Base-by-base conservation (phyloP, 2,113 vertebrate genomes). In the Fulica atra region DNA sequence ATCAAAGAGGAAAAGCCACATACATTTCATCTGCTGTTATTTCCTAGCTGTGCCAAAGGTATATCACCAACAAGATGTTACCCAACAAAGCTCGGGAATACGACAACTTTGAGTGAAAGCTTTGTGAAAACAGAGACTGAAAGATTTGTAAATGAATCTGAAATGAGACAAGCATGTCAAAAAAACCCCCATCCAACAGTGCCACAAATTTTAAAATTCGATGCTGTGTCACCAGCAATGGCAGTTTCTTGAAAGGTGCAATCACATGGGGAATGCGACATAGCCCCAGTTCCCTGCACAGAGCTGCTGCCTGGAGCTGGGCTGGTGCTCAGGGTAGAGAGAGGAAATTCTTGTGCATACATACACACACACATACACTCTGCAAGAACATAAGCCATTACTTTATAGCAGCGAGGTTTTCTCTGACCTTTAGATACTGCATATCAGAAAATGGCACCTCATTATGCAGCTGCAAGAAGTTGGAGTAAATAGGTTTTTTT, bases 351-450 rank as follows among this genome's bases (percentile, higher is more conserved):
- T 36, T 33, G 31, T 61, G 16, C 48, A 46, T 46, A 46, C 50
- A 10, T 36, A 20, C 5, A 35, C 19, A 69, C 5, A 5, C 50
- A 40, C 19, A 24, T 16, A 6, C 80, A 2, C 38, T 50, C 69
- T 61, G 13, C 17, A 20, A 80, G 53, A 26, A 38, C 11, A 57
- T 29, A 46, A 91, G 18, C 23, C 64, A 42, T 36, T 86, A 78
- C 81, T 84, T 92, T 64, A 64, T 5, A 86, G 72, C 83, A 96
- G 86, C 88, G 68, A 86, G 77, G 83, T 24, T 91, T 91, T 79
- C 65, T 91, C 73, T 96, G 94, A 96, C 93, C 91, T 95, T 95
- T 95, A 81, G 72, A 64, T 68, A 79, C 9, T 91, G 28, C 66
- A 50, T 73, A 71, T 72, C 86, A 57, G 88, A 88, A 96, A 92